phyloP scores from a whole-genome alignment of 2,113 vertebrate species.

The Channa maculata region DNA sequence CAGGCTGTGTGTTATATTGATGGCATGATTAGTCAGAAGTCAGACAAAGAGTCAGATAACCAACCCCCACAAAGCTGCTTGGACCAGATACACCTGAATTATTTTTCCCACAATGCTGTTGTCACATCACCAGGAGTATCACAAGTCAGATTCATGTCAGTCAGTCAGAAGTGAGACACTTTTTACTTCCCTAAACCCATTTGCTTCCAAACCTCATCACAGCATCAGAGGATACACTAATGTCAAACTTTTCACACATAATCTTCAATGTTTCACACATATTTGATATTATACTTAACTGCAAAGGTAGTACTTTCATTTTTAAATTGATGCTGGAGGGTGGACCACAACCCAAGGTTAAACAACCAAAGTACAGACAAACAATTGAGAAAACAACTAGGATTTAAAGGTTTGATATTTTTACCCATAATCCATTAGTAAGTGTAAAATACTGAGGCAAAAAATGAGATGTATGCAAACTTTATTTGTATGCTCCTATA shows the following conservation, averaged over 20 bases:
- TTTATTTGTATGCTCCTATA: neutral
- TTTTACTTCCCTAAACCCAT: constrained; percentile 28
- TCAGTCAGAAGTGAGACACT: constrained; percentile 40
- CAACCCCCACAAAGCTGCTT: constrained; percentile 70
- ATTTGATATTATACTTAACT: neutral
- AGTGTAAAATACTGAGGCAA: neutral
- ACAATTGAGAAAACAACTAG: no score
- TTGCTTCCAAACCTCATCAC: neutral
- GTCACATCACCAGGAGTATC: constrained; percentile 38
- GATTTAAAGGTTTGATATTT: no score
- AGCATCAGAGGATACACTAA: neutral
- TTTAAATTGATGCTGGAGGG: no score
- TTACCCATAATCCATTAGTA: neutral
- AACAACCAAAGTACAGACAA: no score
- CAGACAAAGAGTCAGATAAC: constrained; percentile 66
- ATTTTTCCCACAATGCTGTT: constrained; percentile 51
- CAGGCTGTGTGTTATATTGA: constrained; percentile 74
- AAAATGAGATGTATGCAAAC: neutral
- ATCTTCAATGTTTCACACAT: neutral
- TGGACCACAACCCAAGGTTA: no score
- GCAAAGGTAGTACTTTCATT: no score
- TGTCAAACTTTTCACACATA: neutral
- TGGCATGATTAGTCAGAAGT: constrained; percentile 79
- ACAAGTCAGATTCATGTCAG: constrained; percentile 43
- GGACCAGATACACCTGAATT: constrained; percentile 63